Percentiles rank a stretch among this genome's conserved stretches.
Evolutionary conservation across 2,113 vertebrate species (phyloP).

Genomic region (Corydoras maculifer): DNA sequence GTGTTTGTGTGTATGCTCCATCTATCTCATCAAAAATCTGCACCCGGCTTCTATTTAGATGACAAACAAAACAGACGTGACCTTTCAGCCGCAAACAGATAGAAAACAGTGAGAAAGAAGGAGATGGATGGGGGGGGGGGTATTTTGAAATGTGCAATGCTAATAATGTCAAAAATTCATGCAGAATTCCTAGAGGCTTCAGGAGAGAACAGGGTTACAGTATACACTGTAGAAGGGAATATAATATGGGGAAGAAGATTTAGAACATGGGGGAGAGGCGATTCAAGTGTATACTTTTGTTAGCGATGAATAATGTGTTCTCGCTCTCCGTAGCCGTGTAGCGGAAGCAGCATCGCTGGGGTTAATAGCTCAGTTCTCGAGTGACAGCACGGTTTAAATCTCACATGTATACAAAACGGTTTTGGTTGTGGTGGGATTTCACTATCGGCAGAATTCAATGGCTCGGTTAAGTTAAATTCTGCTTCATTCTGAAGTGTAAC

Average conservation of each 20-base stretch:
- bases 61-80: conserved; percentile 70
- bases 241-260: conserved; percentile 21
- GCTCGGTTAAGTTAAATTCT: background rate
- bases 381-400: background rate
- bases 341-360: conserved; percentile 6
- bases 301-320: conserved; percentile 5
- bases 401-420: conserved; percentile 6
- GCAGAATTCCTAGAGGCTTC: background rate
- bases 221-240: background rate
- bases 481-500: conserved; percentile 11
- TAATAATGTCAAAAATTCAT: conserved; percentile 31
- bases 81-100: conserved; percentile 60
- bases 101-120: conserved; percentile 37
- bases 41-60: conserved; percentile 62
- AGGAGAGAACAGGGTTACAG: background rate
- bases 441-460: conserved; percentile 13
- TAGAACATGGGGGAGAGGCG: conserved; percentile 23
- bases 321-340: conserved; percentile 12
- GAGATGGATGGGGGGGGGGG: conserved; percentile 32
- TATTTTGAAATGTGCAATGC: conserved; percentile 23
- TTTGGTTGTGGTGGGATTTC: conserved; percentile 3
- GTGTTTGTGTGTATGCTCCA: conserved; percentile 23
- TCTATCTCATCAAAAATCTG: conserved; percentile 61
- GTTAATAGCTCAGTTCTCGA: conserved; percentile 9
- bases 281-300: background rate